These are phyloP conservation scores for Andrena camellia DNA, from an alignment of 2,888 invertebrate species.

Conservation along the genomic window DNA sequence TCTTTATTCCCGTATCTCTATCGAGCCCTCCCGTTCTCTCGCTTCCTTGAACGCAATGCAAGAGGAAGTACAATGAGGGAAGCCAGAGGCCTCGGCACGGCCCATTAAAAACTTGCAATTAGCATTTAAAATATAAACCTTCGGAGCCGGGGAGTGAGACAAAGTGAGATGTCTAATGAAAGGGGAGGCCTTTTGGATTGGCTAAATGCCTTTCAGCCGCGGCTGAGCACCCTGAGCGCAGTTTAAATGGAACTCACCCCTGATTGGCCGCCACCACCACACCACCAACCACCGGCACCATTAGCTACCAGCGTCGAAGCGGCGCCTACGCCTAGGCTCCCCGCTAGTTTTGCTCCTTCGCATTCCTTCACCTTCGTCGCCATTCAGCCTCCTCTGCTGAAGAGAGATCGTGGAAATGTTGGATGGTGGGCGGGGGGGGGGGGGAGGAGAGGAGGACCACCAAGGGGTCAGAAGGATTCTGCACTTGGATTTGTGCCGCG, in stretches of 20 bases:
- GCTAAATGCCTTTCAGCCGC: conserved; percentile 84
- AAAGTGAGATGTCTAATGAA: conserved; percentile 84
- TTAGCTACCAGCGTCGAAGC: conserved; percentile 55
- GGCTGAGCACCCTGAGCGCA: conserved; percentile 73
- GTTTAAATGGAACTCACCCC: conserved; percentile 80
- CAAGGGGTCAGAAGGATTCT: conserved; percentile 75
- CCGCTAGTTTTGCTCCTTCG: conserved; percentile 72
- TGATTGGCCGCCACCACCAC: conserved; percentile 76
- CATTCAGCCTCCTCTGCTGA: conserved; percentile 64
- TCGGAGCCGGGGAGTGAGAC: conserved; percentile 71
- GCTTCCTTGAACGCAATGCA: conserved; percentile 60
- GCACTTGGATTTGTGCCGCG: conserved; percentile 72
- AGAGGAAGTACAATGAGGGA: conserved; percentile 71
- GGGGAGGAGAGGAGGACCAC: not conserved
- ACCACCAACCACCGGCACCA: conserved; percentile 53
- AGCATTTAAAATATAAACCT: conserved; percentile 84
- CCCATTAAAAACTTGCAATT: conserved; percentile 84
- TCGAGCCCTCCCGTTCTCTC: conserved; percentile 22
- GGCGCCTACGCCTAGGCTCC: conserved; percentile 51
- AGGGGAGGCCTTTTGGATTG: conserved; percentile 83
- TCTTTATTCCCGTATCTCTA: conserved; percentile 17
- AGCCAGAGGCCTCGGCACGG: conserved; percentile 74
- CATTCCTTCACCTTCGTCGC: conserved; percentile 71
- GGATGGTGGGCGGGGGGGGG: not conserved
- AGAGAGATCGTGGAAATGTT: conserved; percentile 22